These are phyloP conservation scores for Glaucidium brasilianum DNA, from an alignment of 2,113 vertebrate species.

Conservation along the genomic window DNA sequence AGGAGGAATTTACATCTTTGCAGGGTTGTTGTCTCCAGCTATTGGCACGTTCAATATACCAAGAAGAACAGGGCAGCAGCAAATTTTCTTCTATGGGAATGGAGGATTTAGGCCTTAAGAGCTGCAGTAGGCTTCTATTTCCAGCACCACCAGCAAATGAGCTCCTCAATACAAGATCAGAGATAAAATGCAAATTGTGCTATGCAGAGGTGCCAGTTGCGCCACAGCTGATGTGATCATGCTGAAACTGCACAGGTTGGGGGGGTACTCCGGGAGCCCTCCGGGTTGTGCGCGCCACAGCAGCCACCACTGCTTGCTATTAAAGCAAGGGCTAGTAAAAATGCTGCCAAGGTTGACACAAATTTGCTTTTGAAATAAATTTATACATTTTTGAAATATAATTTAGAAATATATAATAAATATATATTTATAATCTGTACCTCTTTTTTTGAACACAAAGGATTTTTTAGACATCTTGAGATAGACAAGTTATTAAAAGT, in stretches of 20 bases:
- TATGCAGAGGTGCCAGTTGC: background rate
- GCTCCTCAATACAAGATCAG: too few species aligned
- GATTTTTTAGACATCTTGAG: background rate
- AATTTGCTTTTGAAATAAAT: background rate
- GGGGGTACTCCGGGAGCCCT: background rate
- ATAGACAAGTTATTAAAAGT: background rate
- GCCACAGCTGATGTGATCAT: background rate
- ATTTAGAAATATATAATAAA: too few species aligned
- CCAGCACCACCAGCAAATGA: background rate
- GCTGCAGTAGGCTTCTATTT: background rate
- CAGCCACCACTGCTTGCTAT: background rate
- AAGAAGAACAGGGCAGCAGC: background rate
- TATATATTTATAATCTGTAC: too few species aligned
- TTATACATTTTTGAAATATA: too few species aligned
- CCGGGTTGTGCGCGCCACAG: fast-evolving
- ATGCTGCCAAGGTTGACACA: background rate
- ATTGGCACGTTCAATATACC: background rate
- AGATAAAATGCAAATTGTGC: background rate
- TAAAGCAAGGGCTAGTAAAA: background rate
- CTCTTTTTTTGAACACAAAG: background rate
- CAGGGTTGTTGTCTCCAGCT: background rate
- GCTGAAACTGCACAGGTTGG: fast-evolving
- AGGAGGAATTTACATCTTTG: background rate
- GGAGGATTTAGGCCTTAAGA: background rate
- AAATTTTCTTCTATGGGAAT: background rate